Evolutionary conservation across 2,888 invertebrate genomes (phyloP).

Genomic region (Parnassius orleans): DNA sequence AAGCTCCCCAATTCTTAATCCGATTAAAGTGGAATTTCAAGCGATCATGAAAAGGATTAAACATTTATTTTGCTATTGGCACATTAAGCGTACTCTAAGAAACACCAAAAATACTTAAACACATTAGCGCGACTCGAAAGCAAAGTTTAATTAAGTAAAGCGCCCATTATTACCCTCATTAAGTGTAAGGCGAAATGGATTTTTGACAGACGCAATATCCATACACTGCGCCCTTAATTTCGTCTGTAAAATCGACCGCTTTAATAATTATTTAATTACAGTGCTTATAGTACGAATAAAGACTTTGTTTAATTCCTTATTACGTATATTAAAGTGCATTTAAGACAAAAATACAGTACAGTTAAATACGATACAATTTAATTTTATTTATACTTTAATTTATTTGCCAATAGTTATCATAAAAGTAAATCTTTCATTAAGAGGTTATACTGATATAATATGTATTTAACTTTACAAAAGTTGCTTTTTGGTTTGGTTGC

Average conservation of each 20-base stretch:
- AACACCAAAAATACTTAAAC: conserved; percentile 31
- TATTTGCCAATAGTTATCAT: too few relatives aligned
- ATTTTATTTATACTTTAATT: too few relatives aligned
- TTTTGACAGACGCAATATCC: conserved; percentile 39
- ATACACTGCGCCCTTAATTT: conserved; percentile 29
- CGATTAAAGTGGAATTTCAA: too few relatives aligned
- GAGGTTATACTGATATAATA: too few relatives aligned
- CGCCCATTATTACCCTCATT: conserved; percentile 41
- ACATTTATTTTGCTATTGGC: conserved; percentile 24
- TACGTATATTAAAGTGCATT: conserved; percentile 3
- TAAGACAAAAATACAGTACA: too few relatives aligned
- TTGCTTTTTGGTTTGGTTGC: too few relatives aligned
- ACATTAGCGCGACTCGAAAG: conserved; percentile 34
- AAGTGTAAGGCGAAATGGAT: conserved; percentile 38
- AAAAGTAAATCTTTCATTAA: too few relatives aligned
- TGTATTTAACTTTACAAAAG: too few relatives aligned
- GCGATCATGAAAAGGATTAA: conserved; percentile 47
- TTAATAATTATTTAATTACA: conserved; percentile 33
- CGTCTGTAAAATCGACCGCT: conserved; percentile 22
- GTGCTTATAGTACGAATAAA: conserved; percentile 21
- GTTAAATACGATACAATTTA: too few relatives aligned
- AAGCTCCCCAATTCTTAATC: too few relatives aligned
- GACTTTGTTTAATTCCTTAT: conserved; percentile 10
- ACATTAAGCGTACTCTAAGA: conserved; percentile 37
- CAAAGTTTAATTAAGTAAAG: conserved; percentile 46